Evolutionary conservation across 2,113 vertebrate species (phyloP).

Genomic region (Eira barbara): DNA sequence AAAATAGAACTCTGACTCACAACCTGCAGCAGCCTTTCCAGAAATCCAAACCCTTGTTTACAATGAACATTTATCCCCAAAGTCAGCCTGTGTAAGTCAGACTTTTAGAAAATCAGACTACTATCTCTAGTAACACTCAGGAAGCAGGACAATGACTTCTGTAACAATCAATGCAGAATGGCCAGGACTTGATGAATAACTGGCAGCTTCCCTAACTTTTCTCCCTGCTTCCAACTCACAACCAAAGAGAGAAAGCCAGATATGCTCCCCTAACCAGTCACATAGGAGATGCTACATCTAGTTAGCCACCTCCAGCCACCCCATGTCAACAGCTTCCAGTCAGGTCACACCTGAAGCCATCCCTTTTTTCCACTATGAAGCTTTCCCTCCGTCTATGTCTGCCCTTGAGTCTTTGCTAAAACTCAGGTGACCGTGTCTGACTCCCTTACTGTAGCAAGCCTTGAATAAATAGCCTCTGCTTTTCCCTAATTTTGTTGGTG

Average conservation of each 20-base stretch:
- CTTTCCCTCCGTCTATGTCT: background rate
- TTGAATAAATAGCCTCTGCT: background rate
- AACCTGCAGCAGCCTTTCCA: no score
- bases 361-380: background rate
- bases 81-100: background rate
- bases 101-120: background rate
- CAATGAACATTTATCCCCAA: background rate
- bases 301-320: background rate
- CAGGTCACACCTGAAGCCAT: background rate
- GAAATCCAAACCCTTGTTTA: background rate
- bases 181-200: background rate
- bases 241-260: background rate
- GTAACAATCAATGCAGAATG: background rate
- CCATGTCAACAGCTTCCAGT: background rate
- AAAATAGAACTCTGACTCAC: no score
- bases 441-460: background rate
- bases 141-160: background rate
- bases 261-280: background rate
- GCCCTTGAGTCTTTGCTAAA: background rate
- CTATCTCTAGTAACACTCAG: background rate
- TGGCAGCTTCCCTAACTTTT: background rate
- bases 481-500: background rate
- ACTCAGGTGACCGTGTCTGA: background rate
- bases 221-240: background rate
- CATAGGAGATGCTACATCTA: background rate